These are phyloP conservation scores for Malacosoma neustria DNA, from an alignment of 2,888 invertebrate species.

Conservation along the genomic window DNA sequence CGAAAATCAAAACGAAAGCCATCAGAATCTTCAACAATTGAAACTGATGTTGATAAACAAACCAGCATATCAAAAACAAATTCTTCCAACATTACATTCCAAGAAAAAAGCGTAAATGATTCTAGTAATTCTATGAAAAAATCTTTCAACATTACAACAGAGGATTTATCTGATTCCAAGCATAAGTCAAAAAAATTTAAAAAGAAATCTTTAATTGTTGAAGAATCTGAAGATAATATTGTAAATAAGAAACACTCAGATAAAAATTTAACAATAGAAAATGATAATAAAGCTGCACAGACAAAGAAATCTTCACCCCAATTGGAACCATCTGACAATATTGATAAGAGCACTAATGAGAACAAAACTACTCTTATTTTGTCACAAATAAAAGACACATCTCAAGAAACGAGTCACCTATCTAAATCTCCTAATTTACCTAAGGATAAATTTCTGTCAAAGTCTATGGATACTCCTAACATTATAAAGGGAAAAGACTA, in stretches of 20 bases:
- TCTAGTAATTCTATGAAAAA: too few relatives aligned
- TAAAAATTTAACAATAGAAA: background rate
- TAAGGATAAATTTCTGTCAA: conserved; percentile 26
- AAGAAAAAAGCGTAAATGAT: background rate
- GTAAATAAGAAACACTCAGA: background rate
- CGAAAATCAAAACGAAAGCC: conserved; percentile 19
- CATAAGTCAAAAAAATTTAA: conserved; percentile 12
- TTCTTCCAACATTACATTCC: background rate
- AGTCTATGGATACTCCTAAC: conserved; percentile 27
- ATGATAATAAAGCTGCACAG: background rate
- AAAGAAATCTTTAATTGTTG: conserved; percentile 10
- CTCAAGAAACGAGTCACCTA: conserved; percentile 26
- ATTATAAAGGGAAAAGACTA: conserved; percentile 21
- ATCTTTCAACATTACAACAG: too few relatives aligned
- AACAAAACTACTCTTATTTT: conserved; percentile 48
- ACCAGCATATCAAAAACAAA: background rate
- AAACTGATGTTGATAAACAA: conserved; percentile 14
- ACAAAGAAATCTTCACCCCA: conserved; percentile 22
- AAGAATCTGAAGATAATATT: background rate
- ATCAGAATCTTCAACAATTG: conserved; percentile 12
- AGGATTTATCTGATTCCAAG: conserved; percentile 4
- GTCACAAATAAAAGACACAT: conserved; percentile 46
- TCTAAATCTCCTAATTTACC: conserved; percentile 24
- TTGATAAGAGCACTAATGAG: conserved; percentile 29
- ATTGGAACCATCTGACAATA: conserved; percentile 15